Conservation (phyloP, 2,797 vertebrate genomes). For the Iguana delicatissima region DNA sequence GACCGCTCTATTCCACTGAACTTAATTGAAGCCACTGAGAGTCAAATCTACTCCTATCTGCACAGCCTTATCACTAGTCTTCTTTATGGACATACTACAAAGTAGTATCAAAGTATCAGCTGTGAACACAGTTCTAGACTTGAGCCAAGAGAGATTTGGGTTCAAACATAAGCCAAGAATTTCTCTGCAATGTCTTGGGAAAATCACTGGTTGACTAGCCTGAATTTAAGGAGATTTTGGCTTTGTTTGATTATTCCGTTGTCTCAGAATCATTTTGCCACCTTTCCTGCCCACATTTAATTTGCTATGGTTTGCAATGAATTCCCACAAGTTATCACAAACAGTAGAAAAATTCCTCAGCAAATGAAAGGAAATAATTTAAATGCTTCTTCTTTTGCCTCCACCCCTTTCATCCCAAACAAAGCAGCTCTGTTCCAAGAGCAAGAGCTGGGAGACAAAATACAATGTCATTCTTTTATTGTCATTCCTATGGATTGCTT, state of each 20-base stretch:
- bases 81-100: not conserved
- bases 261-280: not conserved
- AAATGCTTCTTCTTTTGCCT: slow-evolving; percentile 65
- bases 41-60: not conserved
- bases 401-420: slow-evolving; percentile 59
- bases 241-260: not conserved
- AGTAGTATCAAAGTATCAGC: not conserved
- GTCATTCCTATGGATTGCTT: not conserved
- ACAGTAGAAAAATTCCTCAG: slow-evolving; percentile 34
- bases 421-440: slow-evolving; percentile 69
- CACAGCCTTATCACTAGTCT: not conserved
- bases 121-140: not conserved
- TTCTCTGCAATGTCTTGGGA: not conserved
- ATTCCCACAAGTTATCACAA: slow-evolving; percentile 13
- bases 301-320: not conserved
- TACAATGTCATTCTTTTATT: slow-evolving; percentile 51
- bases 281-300: slow-evolving; percentile 45
- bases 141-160: not conserved
- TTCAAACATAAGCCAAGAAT: not conserved
- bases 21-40: not conserved
- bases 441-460: not conserved
- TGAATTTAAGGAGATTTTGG: not conserved
- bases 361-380: slow-evolving; percentile 58
- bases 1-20: not conserved
- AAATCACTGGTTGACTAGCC: not conserved